phyloP scores from a whole-genome alignment of 2,888 invertebrate genomes.

The Cataglyphis albicans region DNA sequence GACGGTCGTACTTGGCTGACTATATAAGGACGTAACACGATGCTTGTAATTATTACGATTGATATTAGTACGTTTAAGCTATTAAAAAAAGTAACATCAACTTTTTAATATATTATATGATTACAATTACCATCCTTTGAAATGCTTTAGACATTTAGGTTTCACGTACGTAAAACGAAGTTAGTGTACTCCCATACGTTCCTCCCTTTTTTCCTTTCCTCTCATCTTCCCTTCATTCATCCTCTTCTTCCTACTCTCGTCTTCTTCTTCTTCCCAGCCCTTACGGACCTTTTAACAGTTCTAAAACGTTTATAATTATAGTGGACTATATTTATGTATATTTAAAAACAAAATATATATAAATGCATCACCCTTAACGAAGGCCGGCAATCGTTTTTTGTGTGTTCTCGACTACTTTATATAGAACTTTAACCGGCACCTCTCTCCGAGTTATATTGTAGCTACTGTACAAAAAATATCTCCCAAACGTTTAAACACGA shows the following conservation, averaged over 20 bases:
- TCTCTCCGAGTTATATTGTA: constrained; percentile 47
- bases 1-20: constrained; percentile 82
- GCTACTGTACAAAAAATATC: constrained; percentile 30
- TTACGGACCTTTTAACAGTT: constrained; percentile 69
- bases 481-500: constrained; percentile 25
- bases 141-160: constrained; percentile 81
- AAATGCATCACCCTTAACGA: constrained; percentile 76
- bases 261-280: constrained; percentile 33
- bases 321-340: constrained; percentile 83
- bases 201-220: constrained; percentile 40
- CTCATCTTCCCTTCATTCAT: neutral
- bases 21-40: constrained; percentile 84
- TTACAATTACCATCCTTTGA: constrained; percentile 81
- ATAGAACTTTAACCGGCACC: constrained; percentile 35
- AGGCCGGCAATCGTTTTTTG: constrained; percentile 57
- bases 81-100: constrained; percentile 84
- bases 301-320: constrained; percentile 80
- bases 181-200: constrained; percentile 58
- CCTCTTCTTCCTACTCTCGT: constrained; percentile 16
- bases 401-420: constrained; percentile 40
- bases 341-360: constrained; percentile 79
- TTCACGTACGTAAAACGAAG: constrained; percentile 75
- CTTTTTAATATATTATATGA: constrained; percentile 84
- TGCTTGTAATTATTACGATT: constrained; percentile 86
- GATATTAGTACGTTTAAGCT: constrained; percentile 85